phyloP scores from a whole-genome alignment of 2,888 invertebrate genomes.

The Pseudococcus jackbeardsleyi region DNA sequence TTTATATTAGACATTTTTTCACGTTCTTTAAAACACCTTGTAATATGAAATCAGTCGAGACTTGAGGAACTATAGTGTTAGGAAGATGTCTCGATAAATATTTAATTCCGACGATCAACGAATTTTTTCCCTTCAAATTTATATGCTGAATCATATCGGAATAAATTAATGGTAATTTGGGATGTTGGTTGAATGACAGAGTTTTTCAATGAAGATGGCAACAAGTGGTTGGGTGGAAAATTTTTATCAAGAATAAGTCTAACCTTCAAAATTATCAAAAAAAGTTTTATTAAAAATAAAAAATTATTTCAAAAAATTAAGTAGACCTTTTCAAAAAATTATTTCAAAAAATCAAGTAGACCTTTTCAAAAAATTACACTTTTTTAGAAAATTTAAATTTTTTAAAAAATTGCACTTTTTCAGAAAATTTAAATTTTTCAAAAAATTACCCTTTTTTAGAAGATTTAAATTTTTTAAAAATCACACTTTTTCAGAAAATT shows the following conservation, averaged over 20 bases:
- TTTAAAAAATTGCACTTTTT: background rate
- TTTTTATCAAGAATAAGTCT: background rate
- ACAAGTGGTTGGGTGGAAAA: background rate
- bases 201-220: background rate
- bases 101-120: constrained; percentile 30
- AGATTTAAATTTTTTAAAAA: too few relatives aligned
- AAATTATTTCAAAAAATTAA: background rate
- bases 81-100: constrained; percentile 55
- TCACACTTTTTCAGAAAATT: too few relatives aligned
- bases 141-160: constrained; percentile 23
- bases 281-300: background rate
- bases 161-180: background rate
- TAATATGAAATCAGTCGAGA: background rate
- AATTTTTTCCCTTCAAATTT: background rate
- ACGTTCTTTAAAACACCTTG: constrained; percentile 48
- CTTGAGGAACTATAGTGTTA: background rate
- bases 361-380: too few relatives aligned
- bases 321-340: too few relatives aligned
- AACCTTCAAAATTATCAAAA: too few relatives aligned
- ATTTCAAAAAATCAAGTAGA: too few relatives aligned
- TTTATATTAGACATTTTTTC: constrained; percentile 56
- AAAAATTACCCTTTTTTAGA: too few relatives aligned
- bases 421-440: too few relatives aligned
- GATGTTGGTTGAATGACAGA: background rate
- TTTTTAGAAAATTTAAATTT: too few relatives aligned